phyloP scores from a whole-genome alignment of 2,113 vertebrate species.

The Tyto alba region DNA sequence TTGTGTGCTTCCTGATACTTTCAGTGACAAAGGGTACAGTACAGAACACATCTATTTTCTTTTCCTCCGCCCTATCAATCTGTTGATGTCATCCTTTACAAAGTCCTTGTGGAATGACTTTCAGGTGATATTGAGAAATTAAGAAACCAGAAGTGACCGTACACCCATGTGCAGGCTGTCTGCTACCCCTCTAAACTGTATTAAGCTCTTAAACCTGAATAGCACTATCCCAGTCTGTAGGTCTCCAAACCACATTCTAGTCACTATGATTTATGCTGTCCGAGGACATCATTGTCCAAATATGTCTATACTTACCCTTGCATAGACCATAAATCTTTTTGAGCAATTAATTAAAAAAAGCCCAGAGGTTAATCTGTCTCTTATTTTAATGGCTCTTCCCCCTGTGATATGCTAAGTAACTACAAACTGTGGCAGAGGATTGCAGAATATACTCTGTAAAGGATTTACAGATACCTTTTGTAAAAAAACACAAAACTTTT shows the following conservation, averaged over 20 bases:
- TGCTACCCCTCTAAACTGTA: background rate
- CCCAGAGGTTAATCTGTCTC: background rate
- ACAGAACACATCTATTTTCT: background rate
- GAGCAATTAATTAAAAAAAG: background rate
- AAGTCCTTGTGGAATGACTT: background rate
- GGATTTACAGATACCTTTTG: background rate
- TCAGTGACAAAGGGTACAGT: background rate
- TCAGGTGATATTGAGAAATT: background rate
- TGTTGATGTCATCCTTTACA: background rate
- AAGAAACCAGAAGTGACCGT: background rate
- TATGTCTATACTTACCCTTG: background rate
- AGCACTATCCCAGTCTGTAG: background rate
- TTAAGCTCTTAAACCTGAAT: background rate
- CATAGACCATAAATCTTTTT: background rate
- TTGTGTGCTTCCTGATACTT: background rate
- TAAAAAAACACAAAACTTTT: background rate
- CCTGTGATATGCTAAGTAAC: background rate
- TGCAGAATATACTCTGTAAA: background rate
- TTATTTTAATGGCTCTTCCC: background rate
- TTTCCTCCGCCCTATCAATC: background rate
- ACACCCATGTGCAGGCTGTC: background rate
- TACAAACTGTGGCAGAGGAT: background rate
- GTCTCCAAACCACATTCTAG: background rate
- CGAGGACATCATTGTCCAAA: background rate
- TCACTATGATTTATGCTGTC: background rate